Conservation (phyloP, 2,888 invertebrate genomes). For the Eilema caniola region DNA sequence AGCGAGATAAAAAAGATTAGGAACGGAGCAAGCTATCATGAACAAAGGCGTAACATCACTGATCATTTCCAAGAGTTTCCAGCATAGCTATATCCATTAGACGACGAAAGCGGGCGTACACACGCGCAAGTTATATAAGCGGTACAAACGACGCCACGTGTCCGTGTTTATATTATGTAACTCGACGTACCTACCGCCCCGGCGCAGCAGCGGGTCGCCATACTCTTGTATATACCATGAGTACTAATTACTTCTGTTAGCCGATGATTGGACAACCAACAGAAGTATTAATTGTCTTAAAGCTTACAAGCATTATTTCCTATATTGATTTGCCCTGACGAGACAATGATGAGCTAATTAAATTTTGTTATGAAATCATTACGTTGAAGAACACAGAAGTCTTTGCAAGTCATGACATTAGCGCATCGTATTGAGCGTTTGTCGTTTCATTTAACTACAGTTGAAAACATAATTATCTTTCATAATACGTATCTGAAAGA, state of each 20-base stretch:
- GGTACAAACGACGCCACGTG: conserved; percentile 66
- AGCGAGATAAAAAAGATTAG: conserved; percentile 17
- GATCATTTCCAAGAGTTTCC: conserved; percentile 37
- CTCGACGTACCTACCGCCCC: conserved; percentile 54
- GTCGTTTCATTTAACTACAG: neutral
- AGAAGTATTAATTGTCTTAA: conserved; percentile 13
- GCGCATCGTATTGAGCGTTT: neutral
- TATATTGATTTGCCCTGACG: neutral
- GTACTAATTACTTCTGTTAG: conserved; percentile 49
- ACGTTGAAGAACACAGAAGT: neutral
- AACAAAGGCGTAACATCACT: conserved; percentile 36
- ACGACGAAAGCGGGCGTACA: conserved; percentile 49
- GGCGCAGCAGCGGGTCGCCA: conserved; percentile 12
- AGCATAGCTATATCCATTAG: conserved; percentile 39
- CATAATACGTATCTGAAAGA: neutral
- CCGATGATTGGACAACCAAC: conserved; percentile 38
- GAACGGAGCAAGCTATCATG: conserved; percentile 39
- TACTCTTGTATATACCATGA: conserved; percentile 40
- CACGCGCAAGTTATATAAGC: conserved; percentile 63
- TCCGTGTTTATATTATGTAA: conserved; percentile 75
- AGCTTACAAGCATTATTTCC: neutral
- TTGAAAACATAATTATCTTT: neutral
- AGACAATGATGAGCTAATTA: neutral
- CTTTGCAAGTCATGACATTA: neutral
- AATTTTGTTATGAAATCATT: neutral